Evolutionary conservation across 2,113 vertebrate genomes (phyloP).

Genomic region (Hucho hucho): DNA sequence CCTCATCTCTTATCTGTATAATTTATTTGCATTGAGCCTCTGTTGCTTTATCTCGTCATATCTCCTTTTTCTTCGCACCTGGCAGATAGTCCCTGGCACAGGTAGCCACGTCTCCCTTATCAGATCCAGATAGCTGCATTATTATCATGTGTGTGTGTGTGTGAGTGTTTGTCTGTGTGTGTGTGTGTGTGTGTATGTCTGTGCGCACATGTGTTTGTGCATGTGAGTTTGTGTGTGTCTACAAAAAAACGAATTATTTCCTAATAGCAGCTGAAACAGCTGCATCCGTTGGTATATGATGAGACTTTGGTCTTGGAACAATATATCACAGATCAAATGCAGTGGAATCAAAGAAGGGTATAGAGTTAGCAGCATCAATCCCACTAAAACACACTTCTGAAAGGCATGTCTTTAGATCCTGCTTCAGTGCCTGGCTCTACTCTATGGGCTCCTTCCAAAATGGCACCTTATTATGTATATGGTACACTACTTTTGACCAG

Average conservation of each 20-base stretch:
- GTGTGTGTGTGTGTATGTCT: slow-evolving; percentile 12
- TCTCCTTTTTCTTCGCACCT: slow-evolving; percentile 84
- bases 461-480: too few relatives aligned
- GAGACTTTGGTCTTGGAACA: slow-evolving; percentile 76
- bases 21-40: slow-evolving; percentile 85
- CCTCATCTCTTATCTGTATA: slow-evolving; percentile 77
- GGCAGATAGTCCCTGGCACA: slow-evolving; percentile 82
- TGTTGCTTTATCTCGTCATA: slow-evolving; percentile 86
- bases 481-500: too few relatives aligned
- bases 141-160: slow-evolving; percentile 56
- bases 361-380: slow-evolving; percentile 68
- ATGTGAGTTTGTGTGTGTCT: slow-evolving; percentile 25
- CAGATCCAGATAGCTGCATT: slow-evolving; percentile 84
- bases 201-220: slow-evolving; percentile 40
- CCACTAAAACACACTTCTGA: slow-evolving; percentile 61
- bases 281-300: slow-evolving; percentile 80
- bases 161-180: slow-evolving; percentile 13
- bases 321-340: slow-evolving; percentile 76
- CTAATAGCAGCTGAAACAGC: slow-evolving; percentile 79
- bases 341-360: slow-evolving; percentile 72
- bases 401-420: slow-evolving; percentile 68
- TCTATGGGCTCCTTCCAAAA: too few relatives aligned
- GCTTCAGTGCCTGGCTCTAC: slow-evolving; percentile 46
- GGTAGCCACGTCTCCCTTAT: slow-evolving; percentile 81
- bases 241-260: slow-evolving; percentile 62